phyloP scores from a whole-genome alignment of 2,888 invertebrate species.

The Eledona agricola region DNA sequence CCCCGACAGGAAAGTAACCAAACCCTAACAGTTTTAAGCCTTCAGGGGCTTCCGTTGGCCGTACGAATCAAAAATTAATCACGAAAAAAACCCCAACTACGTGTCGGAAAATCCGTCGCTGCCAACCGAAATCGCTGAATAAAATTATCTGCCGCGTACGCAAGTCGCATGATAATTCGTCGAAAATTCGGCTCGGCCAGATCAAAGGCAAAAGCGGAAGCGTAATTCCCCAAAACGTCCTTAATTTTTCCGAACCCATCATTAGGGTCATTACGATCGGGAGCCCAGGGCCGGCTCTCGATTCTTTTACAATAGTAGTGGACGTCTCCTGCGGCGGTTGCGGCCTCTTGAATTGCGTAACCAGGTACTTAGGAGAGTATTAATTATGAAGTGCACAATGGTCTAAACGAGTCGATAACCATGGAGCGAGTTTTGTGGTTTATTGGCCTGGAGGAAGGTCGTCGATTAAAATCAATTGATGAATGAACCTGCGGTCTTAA shows the following conservation, averaged over 20 bases:
- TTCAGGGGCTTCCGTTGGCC: constrained; percentile 17
- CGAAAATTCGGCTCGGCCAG: too few relatives aligned
- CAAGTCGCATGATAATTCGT: too few relatives aligned
- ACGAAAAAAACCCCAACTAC: constrained; percentile 11
- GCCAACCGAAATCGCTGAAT: too few relatives aligned
- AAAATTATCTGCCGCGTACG: too few relatives aligned
- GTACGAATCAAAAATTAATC: constrained; percentile 21
- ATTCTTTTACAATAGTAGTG: too few relatives aligned
- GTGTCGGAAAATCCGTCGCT: constrained; percentile 11
- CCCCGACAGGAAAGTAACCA: constrained; percentile 25
- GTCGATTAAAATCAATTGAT: constrained; percentile 36
- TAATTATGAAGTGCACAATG: constrained; percentile 31
- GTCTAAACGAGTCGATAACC: constrained; percentile 25
- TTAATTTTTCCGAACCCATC: constrained; percentile 9
- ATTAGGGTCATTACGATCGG: constrained; percentile 6
- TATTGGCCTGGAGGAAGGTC: constrained; percentile 37
- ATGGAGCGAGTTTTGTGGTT: constrained; percentile 34
- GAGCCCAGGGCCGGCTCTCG: background rate
- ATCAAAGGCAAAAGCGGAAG: constrained; percentile 10
- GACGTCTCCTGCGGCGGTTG: too few relatives aligned
- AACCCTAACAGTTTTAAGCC: constrained; percentile 20
- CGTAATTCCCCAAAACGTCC: constrained; percentile 10
- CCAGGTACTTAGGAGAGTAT: constrained; percentile 18
- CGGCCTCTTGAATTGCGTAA: too few relatives aligned
- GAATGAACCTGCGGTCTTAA: constrained; percentile 39